phyloP scores from a whole-genome alignment of 2,797 vertebrate genomes.

The Masticophis lateralis region DNA sequence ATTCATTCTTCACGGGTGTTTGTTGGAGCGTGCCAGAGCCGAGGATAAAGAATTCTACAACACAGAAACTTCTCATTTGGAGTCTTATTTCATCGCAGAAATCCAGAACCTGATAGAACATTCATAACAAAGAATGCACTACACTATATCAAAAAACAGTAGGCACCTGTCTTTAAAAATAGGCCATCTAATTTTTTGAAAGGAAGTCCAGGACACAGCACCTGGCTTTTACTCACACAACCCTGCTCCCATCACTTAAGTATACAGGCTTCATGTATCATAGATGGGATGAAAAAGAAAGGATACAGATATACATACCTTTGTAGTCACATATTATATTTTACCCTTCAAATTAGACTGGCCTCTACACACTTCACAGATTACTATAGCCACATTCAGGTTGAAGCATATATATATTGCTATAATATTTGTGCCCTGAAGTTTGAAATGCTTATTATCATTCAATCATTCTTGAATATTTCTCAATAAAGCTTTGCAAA shows the following conservation, averaged over 20 bases:
- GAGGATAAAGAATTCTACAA: too few relatives aligned
- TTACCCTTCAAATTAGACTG: background rate
- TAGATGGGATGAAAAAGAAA: background rate
- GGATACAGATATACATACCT: background rate
- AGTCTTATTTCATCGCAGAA: too few relatives aligned
- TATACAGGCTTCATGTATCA: background rate
- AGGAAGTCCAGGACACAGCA: background rate
- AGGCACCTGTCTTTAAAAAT: background rate
- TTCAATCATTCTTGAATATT: background rate
- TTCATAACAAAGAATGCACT: background rate
- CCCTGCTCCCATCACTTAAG: background rate
- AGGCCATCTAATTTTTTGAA: background rate
- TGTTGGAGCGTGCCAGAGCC: too few relatives aligned
- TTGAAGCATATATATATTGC: background rate
- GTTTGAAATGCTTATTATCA: slow-evolving; percentile 12
- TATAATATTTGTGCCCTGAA: background rate
- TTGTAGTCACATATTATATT: background rate
- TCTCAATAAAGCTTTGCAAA: slow-evolving; percentile 13
- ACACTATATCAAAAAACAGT: background rate
- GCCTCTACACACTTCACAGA: background rate
- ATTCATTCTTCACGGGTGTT: too few relatives aligned
- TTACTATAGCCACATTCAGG: background rate
- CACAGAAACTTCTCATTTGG: too few relatives aligned
- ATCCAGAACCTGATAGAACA: too few relatives aligned
- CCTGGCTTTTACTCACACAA: background rate